A percentile compares a stretch with the other conserved stretches of the same genome.
Evolutionary conservation across 2,888 invertebrate genomes (phyloP).

Genomic region (Tyria jacobaeae): DNA sequence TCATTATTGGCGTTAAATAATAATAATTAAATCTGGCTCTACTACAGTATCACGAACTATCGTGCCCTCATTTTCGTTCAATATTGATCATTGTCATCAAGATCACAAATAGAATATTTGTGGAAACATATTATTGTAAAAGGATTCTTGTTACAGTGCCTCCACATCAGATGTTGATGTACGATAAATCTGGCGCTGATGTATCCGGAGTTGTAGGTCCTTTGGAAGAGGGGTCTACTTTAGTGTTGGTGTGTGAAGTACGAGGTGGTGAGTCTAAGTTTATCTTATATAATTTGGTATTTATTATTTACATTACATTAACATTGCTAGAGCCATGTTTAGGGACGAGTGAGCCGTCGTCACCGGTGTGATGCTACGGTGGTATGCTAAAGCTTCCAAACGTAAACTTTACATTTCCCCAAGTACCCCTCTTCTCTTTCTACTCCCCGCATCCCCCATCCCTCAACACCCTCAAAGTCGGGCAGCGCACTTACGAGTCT

Average conservation of each 20-base stretch:
- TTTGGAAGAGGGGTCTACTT: conserved; percentile 92
- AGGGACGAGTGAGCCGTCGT: too few relatives aligned
- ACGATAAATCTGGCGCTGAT: conserved; percentile 94
- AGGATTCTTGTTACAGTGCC: conserved; percentile 90
- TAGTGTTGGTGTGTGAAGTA: conserved; percentile 94
- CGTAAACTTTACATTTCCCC: too few relatives aligned
- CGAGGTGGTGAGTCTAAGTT: conserved; percentile 91
- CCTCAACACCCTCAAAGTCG: too few relatives aligned
- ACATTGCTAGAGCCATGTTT: too few relatives aligned
- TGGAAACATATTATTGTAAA: conserved; percentile 17
- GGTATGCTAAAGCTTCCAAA: too few relatives aligned
- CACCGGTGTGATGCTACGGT: too few relatives aligned
- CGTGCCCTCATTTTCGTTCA: conserved; percentile 37
- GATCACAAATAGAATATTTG: conserved; percentile 18
- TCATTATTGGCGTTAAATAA: conserved; percentile 69
- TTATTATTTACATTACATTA: too few relatives aligned
- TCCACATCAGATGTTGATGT: conserved; percentile 94
- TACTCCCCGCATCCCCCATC: too few relatives aligned
- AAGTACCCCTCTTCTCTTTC: too few relatives aligned
- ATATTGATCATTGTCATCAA: conserved; percentile 34
- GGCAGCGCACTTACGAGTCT: too few relatives aligned
- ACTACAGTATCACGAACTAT: conserved; percentile 50
- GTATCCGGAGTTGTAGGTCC: conserved; percentile 93
- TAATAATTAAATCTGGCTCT: conserved; percentile 66
- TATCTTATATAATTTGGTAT: not conserved